A percentile compares a stretch with the other conserved stretches of the same genome.
Conservation (phyloP, 1,140 invertebrate genomes). For the Monochamus saltuarius region DNA sequence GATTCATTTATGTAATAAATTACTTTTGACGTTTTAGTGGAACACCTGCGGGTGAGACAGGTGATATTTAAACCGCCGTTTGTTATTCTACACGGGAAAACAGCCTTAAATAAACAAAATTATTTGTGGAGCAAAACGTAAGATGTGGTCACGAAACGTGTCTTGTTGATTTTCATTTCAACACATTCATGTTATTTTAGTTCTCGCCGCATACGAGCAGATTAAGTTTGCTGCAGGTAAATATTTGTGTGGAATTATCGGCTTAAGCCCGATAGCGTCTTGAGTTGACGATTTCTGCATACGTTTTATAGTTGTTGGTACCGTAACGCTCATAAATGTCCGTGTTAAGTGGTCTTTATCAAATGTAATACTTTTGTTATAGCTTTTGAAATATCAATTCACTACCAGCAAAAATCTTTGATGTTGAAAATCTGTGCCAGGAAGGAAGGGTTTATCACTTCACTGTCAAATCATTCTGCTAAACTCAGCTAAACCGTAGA, state of each 20-base stretch:
- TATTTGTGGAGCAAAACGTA: constrained; percentile 18
- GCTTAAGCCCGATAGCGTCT: constrained; percentile 18
- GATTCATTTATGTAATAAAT: constrained; percentile 18
- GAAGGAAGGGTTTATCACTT: too few species aligned
- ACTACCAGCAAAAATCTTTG: too few species aligned
- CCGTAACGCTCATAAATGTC: too few species aligned
- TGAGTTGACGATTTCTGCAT: constrained; percentile 11
- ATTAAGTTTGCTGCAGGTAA: constrained; percentile 20
- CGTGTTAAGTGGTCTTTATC: too few species aligned
- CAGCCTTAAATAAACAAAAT: constrained; percentile 18
- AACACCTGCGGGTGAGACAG: constrained; percentile 25
- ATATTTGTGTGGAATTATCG: constrained; percentile 25
- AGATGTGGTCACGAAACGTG: constrained; percentile 22
- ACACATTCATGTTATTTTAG: constrained; percentile 26
- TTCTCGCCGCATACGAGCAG: constrained; percentile 9
- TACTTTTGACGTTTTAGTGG: constrained; percentile 21
- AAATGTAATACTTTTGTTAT: too few species aligned
- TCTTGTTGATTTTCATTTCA: constrained; percentile 25
- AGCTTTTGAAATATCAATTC: too few species aligned
- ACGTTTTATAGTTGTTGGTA: not conserved
- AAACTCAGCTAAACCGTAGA: too few species aligned
- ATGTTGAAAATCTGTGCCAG: too few species aligned
- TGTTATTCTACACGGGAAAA: constrained; percentile 16
- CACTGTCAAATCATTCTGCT: too few species aligned
- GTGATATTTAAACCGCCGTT: constrained; percentile 23